phyloP scores from a whole-genome alignment of 1,140 invertebrate genomes.

The Zaprionus davidi region DNA sequence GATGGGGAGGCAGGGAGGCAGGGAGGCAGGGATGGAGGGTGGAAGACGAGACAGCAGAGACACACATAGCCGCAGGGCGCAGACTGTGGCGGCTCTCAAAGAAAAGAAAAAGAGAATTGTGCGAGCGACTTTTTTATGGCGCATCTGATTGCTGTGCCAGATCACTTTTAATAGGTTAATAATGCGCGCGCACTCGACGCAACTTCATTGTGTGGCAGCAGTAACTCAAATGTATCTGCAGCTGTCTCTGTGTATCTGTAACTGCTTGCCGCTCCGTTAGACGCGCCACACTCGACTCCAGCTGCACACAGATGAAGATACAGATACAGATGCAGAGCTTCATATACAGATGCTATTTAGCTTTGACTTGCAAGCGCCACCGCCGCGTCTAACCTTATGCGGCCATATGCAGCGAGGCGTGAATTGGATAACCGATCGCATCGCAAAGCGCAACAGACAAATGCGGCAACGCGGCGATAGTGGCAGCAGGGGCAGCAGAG shows the following conservation, averaged over 20 bases:
- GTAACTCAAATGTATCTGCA: not conserved
- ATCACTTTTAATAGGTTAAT: conserved; percentile 61
- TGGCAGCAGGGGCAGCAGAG: not conserved
- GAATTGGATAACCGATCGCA: conserved; percentile 41
- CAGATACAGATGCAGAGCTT: conserved; percentile 7
- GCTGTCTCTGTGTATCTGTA: not conserved
- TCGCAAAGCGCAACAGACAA: conserved; percentile 7
- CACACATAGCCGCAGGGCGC: not conserved
- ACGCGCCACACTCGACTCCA: conserved; percentile 10
- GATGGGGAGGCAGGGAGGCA: not conserved
- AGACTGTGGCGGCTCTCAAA: conserved; percentile 3
- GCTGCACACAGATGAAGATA: conserved; percentile 5
- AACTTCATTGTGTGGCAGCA: conserved; percentile 7
- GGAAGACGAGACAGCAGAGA: not conserved
- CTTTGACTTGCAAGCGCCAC: not conserved
- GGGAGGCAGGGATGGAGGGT: not conserved
- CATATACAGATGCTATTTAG: conserved; percentile 7
- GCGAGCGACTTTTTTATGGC: conserved; percentile 28
- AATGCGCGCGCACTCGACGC: conserved; percentile 41
- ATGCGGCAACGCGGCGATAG: not conserved
- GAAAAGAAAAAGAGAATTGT: conserved; percentile 28
- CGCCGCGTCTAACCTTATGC: conserved; percentile 43
- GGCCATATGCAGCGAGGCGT: conserved; percentile 48
- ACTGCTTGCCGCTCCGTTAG: conserved; percentile 30
- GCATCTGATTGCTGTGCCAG: conserved; percentile 19